Conservation (phyloP, 1,140 invertebrate species). For the Tribolium madens region DNA sequence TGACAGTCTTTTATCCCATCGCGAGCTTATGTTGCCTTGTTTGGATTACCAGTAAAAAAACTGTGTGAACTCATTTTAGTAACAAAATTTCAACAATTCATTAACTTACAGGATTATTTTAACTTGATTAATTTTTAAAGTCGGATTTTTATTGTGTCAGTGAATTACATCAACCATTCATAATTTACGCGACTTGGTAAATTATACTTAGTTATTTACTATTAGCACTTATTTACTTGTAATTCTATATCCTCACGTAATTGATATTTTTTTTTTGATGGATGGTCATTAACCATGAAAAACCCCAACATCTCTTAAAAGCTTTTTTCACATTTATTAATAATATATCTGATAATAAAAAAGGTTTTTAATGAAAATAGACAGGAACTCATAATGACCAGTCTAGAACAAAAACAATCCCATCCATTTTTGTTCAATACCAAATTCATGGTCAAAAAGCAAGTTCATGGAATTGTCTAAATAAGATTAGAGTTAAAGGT, state of each 20-base stretch:
- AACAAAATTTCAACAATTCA: not conserved
- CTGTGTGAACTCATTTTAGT: not conserved
- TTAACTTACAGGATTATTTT: not conserved
- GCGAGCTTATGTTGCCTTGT: too few species aligned
- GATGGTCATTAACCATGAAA: not conserved
- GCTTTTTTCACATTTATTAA: not conserved
- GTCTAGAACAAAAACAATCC: not conserved
- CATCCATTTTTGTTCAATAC: not conserved
- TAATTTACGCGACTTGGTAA: not conserved
- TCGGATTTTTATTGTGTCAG: not conserved
- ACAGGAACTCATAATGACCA: not conserved
- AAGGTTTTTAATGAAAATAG: not conserved
- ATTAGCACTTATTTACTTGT: not conserved
- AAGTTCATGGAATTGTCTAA: slow-evolving; percentile 5
- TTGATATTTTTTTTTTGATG: not conserved
- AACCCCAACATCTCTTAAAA: not conserved
- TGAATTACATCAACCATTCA: not conserved
- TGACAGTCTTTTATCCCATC: not conserved
- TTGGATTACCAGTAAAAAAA: not conserved
- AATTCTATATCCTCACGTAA: not conserved
- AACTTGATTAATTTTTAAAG: not conserved
- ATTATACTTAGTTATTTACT: not conserved
- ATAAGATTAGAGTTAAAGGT: not conserved
- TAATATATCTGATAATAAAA: not conserved
- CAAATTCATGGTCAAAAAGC: slow-evolving; percentile 8